Evolutionary conservation across 1,140 invertebrate genomes (phyloP), one percentile per base, ranked within the genome.

Genomic region (Nasonia longicornis): DNA sequence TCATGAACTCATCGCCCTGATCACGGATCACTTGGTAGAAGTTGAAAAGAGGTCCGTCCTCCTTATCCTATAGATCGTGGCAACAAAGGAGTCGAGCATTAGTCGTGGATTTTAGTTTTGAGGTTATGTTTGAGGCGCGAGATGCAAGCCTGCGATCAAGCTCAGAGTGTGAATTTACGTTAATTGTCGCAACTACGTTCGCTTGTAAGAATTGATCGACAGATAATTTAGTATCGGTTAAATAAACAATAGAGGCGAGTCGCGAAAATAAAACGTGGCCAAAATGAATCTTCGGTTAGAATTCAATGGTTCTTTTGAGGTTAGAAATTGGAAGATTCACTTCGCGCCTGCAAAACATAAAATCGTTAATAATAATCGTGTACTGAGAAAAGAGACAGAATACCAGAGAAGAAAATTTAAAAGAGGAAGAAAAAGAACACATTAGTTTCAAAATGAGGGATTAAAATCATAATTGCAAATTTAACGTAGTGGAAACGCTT

Each of bases 11-110:
- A 52, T 94, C 92, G 11, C 94, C 95, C 81, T 93, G 92, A 85
- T 96, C 94, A 86, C 94, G 93, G 77, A 97, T 96, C 35, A 94
- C 93, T 86, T 96, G 93, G 88, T 95, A 95, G 89, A 97, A 96
- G 86, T 95, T 95, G 87, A 92, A 95, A 72, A 97, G 89, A 31
- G 95, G 95, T n/a, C 95, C 95, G 86, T 96, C 95, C 87, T 95
- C 94, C 87, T 96, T 95, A 80, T 95, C 94, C 94, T 92, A 58
- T 2, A 88, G 84, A 89, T 77, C 8, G 35, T 31, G n/a, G 11
- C 20, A 74, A 79, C 22, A 79, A 38, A 16, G 11, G 42, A 67
- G 26, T 16, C 8, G 14, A 11, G 4, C 10, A 58, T 80, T 75
- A 80, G 63, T 80, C 31, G 67, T 10, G 10, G 1, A 4, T 22